Conservation (phyloP, 2,113 vertebrate genomes). For the Oncorhynchus kisutch region DNA sequence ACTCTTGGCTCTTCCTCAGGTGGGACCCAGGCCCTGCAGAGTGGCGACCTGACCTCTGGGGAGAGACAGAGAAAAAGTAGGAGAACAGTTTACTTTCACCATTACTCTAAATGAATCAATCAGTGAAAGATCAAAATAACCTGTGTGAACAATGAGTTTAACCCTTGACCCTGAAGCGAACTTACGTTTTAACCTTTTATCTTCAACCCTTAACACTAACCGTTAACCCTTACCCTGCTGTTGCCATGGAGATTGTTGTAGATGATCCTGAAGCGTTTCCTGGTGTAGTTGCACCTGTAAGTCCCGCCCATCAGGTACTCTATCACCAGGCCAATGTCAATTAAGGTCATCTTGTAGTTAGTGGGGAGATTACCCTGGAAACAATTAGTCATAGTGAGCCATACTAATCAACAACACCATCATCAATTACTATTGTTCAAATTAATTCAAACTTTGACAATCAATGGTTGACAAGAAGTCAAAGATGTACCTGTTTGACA, state of each 20-base stretch:
- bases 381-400: slow-evolving; percentile 9
- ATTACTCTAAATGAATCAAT: neutral
- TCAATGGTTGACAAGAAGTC: too few relatives aligned
- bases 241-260: slow-evolving; percentile 96
- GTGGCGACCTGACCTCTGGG: slow-evolving; percentile 88
- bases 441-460: neutral
- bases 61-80: slow-evolving; percentile 8
- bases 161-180: too few relatives aligned
- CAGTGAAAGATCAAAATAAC: too few relatives aligned
- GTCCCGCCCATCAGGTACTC: slow-evolving; percentile 98
- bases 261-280: slow-evolving; percentile 93
- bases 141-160: too few relatives aligned
- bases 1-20: slow-evolving; percentile 87
- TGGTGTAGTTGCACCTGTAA: slow-evolving; percentile 95
- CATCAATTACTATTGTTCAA: neutral
- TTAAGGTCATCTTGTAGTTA: slow-evolving; percentile 96
- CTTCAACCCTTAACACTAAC: neutral
- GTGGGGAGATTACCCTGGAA: slow-evolving; percentile 92
- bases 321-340: slow-evolving; percentile 95
- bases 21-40: slow-evolving; percentile 80
- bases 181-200: neutral
- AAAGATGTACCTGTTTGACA: slow-evolving; percentile 87
- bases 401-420: neutral
- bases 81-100: neutral
- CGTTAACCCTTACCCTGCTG: slow-evolving; percentile 72